Base-by-base conservation (phyloP, 2,113 vertebrate genomes). In the Bufo gargarizans region DNA sequence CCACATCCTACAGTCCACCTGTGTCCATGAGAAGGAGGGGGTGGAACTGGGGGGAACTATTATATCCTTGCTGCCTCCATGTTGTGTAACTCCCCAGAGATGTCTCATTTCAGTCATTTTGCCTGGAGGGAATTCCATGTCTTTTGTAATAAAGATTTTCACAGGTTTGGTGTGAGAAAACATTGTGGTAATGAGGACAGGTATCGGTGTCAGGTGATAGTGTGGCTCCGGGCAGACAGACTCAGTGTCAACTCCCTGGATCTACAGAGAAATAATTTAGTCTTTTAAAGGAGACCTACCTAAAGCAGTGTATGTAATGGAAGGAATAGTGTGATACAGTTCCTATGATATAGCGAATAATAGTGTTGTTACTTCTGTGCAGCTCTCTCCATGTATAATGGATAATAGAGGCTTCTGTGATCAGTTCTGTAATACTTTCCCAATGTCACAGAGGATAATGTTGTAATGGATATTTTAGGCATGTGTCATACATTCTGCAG, bases 111-210 rank as follows among this genome's bases (percentile, higher is more conserved):
- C 77, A 53, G 55, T 45, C 17, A 56, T 20, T 72, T 47, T 55
- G 69, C 83, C 83, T 85, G 22, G 10, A 76, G 83, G 83, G 53
- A 74, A 85, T 74, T 85, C 83, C 53, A 17, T 59, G 5, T 74
- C 71, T 53, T 84, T 85, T 85, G 83, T 74, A 12, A 20, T 74
- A 69, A 55, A 45, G 10, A 58, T 43, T 58, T 85, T 85, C 83
- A 85, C 69, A 74, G 13, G n/a, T 16, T 16, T 4, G 16, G n/a
- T 85, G 83, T 85, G 69, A 85, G 65, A 85, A 76, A 47, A 85
- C 14, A 33, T 33, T 56, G 45, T 76, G 16, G 33, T 85, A 85
- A 43, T 45, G 8, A 10, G 74, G n/a, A 45, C 20, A 53, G 72
- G 69, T 72, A 85, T 76, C 69, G 43, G 33, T 56, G 53, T 72